phyloP scores from a whole-genome alignment of 2,888 invertebrate genomes.

The Galeruca laticollis region DNA sequence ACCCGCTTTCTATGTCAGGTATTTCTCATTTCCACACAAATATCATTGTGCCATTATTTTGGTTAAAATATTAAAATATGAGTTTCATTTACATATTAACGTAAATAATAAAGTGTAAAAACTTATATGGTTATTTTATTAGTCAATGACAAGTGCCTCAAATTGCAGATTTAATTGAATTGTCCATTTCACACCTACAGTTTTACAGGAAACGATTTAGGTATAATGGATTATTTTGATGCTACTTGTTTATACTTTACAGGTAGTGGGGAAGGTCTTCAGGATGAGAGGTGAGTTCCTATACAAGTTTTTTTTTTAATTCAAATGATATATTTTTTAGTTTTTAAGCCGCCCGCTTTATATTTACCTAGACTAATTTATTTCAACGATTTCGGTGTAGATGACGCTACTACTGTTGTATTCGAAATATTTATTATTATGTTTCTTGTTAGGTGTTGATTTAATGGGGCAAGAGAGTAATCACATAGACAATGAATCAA shows the following conservation, averaged over 20 bases:
- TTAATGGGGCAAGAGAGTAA: neutral
- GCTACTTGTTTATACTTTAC: conserved; percentile 44
- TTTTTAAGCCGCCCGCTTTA: conserved; percentile 21
- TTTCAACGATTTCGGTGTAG: conserved; percentile 10
- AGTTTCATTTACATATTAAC: conserved; percentile 7
- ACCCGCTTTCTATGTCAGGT: conserved; percentile 41
- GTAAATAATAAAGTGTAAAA: neutral
- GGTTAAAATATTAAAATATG: conserved; percentile 31
- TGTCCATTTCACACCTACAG: conserved; percentile 9
- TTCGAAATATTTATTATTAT: neutral
- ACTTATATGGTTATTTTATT: conserved; percentile 2
- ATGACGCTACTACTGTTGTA: conserved; percentile 7
- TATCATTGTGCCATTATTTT: conserved; percentile 45
- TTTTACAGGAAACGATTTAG: conserved; percentile 8
- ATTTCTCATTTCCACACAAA: conserved; percentile 44
- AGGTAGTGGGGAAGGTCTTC: conserved; percentile 41
- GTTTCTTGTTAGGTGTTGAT: neutral
- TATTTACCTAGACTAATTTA: conserved; percentile 4
- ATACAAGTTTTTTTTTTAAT: neutral
- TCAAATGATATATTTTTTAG: neutral
- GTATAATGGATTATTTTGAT: conserved; percentile 49
- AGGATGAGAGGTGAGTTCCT: conserved; percentile 47
- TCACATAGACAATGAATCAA: neutral
- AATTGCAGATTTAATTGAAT: conserved; percentile 17
- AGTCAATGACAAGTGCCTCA: conserved; percentile 31